These are phyloP conservation scores for Lepeophtheirus nordmannii DNA, from an alignment of 2,888 invertebrate genomes.

Conservation along the genomic window DNA sequence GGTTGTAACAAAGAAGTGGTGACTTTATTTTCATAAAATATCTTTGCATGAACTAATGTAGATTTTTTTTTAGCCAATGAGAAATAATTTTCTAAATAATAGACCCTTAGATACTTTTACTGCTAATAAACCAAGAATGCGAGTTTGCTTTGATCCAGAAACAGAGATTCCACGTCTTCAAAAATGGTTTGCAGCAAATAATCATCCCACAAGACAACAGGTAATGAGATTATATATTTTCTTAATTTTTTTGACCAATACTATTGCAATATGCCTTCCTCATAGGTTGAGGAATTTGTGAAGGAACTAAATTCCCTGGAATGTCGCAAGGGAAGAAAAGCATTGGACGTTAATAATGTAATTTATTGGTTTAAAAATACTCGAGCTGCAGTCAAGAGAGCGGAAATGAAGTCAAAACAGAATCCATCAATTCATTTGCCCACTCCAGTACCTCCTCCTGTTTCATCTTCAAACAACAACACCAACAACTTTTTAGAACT, in stretches of 20 bases:
- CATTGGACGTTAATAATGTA: slow-evolving; percentile 84
- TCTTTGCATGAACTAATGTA: too few species aligned
- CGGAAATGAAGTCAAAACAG: slow-evolving; percentile 42
- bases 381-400: slow-evolving; percentile 81
- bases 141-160: slow-evolving; percentile 92
- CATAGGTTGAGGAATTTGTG: slow-evolving; percentile 48
- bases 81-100: neutral
- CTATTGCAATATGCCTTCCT: neutral
- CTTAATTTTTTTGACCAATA: neutral
- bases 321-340: slow-evolving; percentile 78
- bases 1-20: neutral
- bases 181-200: slow-evolving; percentile 91
- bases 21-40: too few species aligned
- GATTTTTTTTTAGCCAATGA: neutral
- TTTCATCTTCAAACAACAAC: neutral
- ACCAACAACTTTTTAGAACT: neutral
- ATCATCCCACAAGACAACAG: slow-evolving; percentile 89
- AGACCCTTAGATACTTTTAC: neutral
- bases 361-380: slow-evolving; percentile 98
- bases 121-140: slow-evolving; percentile 64
- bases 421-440: neutral
- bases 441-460: neutral
- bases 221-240: slow-evolving; percentile 30
- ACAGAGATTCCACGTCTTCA: slow-evolving; percentile 87
- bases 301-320: slow-evolving; percentile 80